phyloP scores from a whole-genome alignment of 1,140 invertebrate genomes.

The Magallana angulata region DNA sequence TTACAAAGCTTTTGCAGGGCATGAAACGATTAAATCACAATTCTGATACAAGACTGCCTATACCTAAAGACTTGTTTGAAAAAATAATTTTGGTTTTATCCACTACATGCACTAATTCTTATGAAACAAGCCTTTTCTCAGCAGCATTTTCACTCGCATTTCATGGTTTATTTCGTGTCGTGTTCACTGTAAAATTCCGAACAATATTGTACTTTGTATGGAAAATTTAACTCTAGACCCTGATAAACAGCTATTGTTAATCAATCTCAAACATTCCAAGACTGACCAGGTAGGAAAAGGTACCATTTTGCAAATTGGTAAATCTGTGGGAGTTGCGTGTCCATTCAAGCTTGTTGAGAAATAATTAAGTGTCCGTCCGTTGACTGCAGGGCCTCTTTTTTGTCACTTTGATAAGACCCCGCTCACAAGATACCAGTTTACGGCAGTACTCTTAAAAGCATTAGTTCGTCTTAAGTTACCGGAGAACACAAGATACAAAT shows the following conservation, averaged over 20 bases:
- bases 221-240: neutral
- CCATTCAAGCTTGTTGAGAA: constrained; percentile 1
- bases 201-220: neutral
- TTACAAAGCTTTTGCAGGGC: too few species aligned
- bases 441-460: too few species aligned
- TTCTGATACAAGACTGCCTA: neutral
- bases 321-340: neutral
- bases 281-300: constrained; percentile 8
- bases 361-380: neutral
- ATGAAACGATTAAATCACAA: neutral
- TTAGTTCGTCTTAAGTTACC: too few species aligned
- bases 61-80: neutral
- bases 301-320: constrained; percentile 16
- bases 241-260: neutral
- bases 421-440: too few species aligned
- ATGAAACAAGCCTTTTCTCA: neutral
- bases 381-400: neutral
- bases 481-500: too few species aligned
- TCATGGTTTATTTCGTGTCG: constrained; percentile 18
- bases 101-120: neutral
- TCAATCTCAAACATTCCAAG: constrained; percentile 13
- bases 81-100: neutral
- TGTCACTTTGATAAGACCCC: neutral
- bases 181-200: neutral
- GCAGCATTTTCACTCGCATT: constrained; percentile 14